Evolutionary conservation across 2,113 vertebrate species (phyloP), one percentile per base, ranked within the genome.

Genomic region (Charadrius vociferus): DNA sequence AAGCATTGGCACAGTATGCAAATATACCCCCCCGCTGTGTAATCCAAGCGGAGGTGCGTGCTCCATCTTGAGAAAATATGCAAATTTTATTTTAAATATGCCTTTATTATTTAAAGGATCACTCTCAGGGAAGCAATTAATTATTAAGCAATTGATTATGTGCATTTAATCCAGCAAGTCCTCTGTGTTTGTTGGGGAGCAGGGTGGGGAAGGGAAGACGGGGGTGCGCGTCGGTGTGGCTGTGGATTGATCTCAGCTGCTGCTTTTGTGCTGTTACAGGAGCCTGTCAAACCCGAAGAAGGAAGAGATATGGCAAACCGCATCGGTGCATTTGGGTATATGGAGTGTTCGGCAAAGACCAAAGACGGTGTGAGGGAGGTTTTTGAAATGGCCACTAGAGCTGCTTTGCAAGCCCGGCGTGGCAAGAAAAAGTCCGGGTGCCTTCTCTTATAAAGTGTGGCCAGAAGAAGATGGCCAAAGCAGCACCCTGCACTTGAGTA

Each of bases 281-380:
- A 99, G 96, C 98, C 98, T 19, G 98, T 99, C 66, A 99, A 98
- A 90, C 98, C 98, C 1, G 98, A 99, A 94, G 98, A 99, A 95
- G 98, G 98, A 81, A 97, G 98, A 96, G 98, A 99, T 41, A 99
- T 99, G 98, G 98, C 98, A 81, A 99, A 98, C 83, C 98, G 98
- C 97, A 99, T 99, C 41, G 98, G 98, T 59, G 98, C 98, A 90
- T 99, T 98, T 81, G 98, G 98, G 72, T 99, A 98, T 83, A 99
- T 99, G 98, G 98, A 99, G 96, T 99, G 98, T 95, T 99, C 98
- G 84, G 98, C 98, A 97, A 99, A 99, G 98, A 99, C 98, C 97
- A 99, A 99, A 98, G 98, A 99, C 94, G 98, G 98, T 95, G 98
- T 99, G 96, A 98, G 98, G 96, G 98, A 99, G 97, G 98, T 98